Evolutionary conservation across 2,797 vertebrate species (phyloP), one percentile per base, ranked within the genome.

Genomic region (Xenopus petersii): DNA sequence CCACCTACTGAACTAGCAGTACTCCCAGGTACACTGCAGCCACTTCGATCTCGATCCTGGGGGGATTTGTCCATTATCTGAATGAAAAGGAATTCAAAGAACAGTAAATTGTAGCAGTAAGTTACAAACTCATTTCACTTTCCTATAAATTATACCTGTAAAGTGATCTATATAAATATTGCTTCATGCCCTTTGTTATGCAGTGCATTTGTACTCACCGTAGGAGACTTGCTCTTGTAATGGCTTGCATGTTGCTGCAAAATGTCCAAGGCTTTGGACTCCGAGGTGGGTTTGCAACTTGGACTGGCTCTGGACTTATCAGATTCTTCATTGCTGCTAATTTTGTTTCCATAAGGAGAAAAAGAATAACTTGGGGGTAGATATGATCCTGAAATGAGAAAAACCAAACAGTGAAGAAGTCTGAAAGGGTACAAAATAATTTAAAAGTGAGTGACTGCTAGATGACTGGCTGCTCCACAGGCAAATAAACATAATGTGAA

Each of bases 221-320:
- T 98, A 71, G 97, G 98, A 0, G 98, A 99, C 86, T 98, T 99
- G 93, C 95, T 98, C 89, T 97, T 97, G 90, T 98, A 98, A 86
- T 98, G 96, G 89, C 94, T 98, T 88, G 94, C 94, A 0, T 97
- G 95, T 83, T 97, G 96, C 89, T 98, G 96, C 85, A 98, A 87
- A 89, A 96, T 95, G 80, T 98, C 96, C 87, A 98, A 89, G 75
- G 95, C 95, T 92, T 98, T 98, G 86, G 96, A 94, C 86, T 98
- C 96, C 0, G 94, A 93, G 81, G 92, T 92, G 54, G 92, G 91
- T 86, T 98, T 98, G 79, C 90, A 92, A 66, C 92, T 97, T 62
- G 96, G 96, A 82, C 96, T 98, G 80, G 93, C 93, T 3, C 94
- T 91, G 5, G 95, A 95, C 84, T 97, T 97, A 84, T 98, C 96